A percentile compares a stretch with the other conserved stretches of the same genome.
Conservation (phyloP, 1,140 invertebrate genomes). For the Leptoteleia sp. region DNA sequence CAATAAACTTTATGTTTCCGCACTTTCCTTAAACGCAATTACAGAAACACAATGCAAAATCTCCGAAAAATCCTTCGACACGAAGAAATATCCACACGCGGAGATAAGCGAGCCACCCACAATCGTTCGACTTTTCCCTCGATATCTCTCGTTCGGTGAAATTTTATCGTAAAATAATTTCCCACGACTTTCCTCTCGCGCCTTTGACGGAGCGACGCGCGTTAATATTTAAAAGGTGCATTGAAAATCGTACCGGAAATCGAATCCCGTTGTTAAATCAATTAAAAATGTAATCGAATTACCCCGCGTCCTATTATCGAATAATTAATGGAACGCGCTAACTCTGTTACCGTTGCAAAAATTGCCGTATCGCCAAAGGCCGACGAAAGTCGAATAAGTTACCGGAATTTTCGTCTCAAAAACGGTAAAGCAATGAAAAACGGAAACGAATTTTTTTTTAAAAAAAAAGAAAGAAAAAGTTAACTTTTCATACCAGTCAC, state of each 20-base stretch:
- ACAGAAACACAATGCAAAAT: not conserved
- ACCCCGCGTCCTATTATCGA: slow-evolving; percentile 25
- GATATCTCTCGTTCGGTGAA: slow-evolving; percentile 1
- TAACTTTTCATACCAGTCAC: no score
- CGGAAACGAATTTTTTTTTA: not conserved
- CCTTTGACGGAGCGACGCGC: slow-evolving; percentile 9
- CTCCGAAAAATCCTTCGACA: not conserved
- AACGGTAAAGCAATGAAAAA: slow-evolving; percentile 19
- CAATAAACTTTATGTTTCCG: no score
- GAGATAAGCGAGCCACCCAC: slow-evolving; percentile 14
- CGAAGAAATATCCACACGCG: slow-evolving; percentile 2
- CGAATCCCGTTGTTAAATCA: slow-evolving; percentile 24
- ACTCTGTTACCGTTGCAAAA: no score
- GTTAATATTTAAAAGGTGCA: slow-evolving; percentile 35
- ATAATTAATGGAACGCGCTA: slow-evolving; percentile 22
- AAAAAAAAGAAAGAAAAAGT: no score
- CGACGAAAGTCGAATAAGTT: slow-evolving; percentile 20
- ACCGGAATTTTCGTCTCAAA: not conserved
- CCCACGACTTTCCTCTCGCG: not conserved
- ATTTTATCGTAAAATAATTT: slow-evolving; percentile 19
- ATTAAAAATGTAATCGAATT: slow-evolving; percentile 40
- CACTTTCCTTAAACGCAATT: no score
- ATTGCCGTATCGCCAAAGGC: no score
- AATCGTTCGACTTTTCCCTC: slow-evolving; percentile 6
- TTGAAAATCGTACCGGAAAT: slow-evolving; percentile 33